Base-by-base conservation (phyloP, 2,113 vertebrate species). In the Phalacrocorax aristotelis region DNA sequence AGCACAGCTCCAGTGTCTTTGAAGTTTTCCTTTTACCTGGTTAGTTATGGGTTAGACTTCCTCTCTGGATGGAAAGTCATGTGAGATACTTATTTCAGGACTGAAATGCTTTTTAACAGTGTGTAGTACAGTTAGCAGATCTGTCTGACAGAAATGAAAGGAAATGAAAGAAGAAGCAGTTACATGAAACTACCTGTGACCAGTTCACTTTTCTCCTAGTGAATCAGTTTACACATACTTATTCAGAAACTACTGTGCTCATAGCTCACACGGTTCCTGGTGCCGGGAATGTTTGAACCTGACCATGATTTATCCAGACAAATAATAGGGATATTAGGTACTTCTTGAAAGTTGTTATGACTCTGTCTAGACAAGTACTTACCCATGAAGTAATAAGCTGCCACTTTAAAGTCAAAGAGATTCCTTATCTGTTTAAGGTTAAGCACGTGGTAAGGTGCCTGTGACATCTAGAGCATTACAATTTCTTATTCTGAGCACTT, bases 361-460 rank as follows among this genome's bases (percentile, higher is more conserved):
- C 72, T 81, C 80, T 78, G 91, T 97, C 97, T 95, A 95, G 91
- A 95, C 91, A 71, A 94, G 86, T 64, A 19, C 72, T 95, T 93
- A 92, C 44, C 36, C 57, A 61, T 54, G 83, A 82, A 95, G 52
- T 79, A 82, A 90, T 92, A 93, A 84, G 52, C 36, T 87, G 52
- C 7, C 30, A 78, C 52, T 83, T 89, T 89, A 64, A 87, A 89
- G 48, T 72, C 30, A 65, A 83, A 94, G 27, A 60, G 52, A 87
- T 91, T 95, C 40, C 57, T 91, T 93, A 96, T 97, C 97, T 89
- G 32, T 75, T 76, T 72, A 87, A 95, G 87, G 65, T 75, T 95
- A 87, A 94, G 55, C 69, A 95, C 77, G 86, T 84, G 80, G 25
- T 69, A 65, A 96, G 70, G 89, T 94, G 86, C 32, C 66, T 95